phyloP scores from a whole-genome alignment of 2,113 vertebrate species.

The Forbesichthys papilliferus region DNA sequence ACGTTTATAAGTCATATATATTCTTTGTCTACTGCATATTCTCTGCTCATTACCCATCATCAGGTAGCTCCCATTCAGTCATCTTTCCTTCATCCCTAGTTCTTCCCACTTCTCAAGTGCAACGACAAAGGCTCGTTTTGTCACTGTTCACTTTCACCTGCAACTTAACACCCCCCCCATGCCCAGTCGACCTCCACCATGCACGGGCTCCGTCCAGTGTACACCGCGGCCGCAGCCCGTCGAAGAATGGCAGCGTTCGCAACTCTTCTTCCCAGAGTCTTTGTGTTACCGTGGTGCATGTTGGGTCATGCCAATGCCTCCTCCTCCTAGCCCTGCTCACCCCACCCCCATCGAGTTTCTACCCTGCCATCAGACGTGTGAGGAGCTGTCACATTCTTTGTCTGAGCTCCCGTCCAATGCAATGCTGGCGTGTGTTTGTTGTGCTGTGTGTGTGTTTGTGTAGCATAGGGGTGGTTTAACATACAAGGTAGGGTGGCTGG shows the following conservation, averaged over 20 bases:
- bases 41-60: background rate
- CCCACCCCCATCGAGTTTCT: constrained; percentile 14
- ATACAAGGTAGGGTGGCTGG: background rate
- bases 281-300: constrained; percentile 64
- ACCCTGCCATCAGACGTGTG: constrained; percentile 35
- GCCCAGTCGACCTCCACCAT: constrained; percentile 25
- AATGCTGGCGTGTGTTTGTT: constrained; percentile 46
- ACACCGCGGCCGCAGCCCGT: constrained; percentile 42
- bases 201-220: constrained; percentile 39
- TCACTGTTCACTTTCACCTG: background rate
- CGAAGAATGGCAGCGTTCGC: constrained; percentile 52
- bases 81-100: background rate
- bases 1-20: too few relatives aligned
- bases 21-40: background rate
- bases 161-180: background rate
- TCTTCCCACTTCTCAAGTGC: background rate
- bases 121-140: background rate
- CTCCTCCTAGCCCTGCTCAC: background rate
- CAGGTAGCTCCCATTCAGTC: background rate
- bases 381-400: constrained; percentile 71
- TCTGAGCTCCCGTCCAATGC: constrained; percentile 57
- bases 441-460: background rate
- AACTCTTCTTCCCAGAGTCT: constrained; percentile 47
- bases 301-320: constrained; percentile 66
- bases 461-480: constrained; percentile 13